These are phyloP conservation scores for Drosophila bocki DNA, from an alignment of 1,140 invertebrate species.

Conservation along the genomic window DNA sequence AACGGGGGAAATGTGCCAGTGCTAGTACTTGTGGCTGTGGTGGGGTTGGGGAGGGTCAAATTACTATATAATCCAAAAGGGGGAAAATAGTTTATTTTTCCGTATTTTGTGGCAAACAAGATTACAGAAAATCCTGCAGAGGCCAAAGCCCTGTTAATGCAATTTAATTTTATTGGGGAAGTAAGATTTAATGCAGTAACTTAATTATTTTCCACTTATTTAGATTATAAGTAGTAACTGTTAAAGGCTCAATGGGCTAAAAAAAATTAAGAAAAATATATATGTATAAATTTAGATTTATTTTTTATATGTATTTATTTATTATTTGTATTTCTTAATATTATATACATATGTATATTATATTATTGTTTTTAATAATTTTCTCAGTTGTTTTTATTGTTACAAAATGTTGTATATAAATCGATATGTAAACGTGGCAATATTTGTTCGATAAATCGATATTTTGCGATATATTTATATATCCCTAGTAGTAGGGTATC, in stretches of 20 bases:
- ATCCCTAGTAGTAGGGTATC: background rate
- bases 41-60: background rate
- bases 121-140: background rate
- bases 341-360: too few species aligned
- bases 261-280: too few species aligned
- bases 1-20: background rate
- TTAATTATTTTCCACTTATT: background rate
- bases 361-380: too few species aligned
- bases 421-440: too few species aligned
- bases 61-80: conserved; percentile 1
- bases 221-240: background rate
- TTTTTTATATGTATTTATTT: too few species aligned
- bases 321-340: too few species aligned
- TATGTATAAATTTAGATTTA: too few species aligned
- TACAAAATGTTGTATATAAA: too few species aligned
- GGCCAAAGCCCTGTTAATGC: conserved; percentile 11
- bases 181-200: background rate
- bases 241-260: background rate
- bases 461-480: too few species aligned
- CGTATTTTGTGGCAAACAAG: conserved; percentile 6
- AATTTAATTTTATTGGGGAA: conserved; percentile 1
- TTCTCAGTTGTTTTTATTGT: too few species aligned
- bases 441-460: too few species aligned
- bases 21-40: background rate
- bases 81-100: conserved; percentile 13